Evolutionary conservation across 2,797 vertebrate genomes (phyloP).

Genomic region (Myotis myotis): DNA sequence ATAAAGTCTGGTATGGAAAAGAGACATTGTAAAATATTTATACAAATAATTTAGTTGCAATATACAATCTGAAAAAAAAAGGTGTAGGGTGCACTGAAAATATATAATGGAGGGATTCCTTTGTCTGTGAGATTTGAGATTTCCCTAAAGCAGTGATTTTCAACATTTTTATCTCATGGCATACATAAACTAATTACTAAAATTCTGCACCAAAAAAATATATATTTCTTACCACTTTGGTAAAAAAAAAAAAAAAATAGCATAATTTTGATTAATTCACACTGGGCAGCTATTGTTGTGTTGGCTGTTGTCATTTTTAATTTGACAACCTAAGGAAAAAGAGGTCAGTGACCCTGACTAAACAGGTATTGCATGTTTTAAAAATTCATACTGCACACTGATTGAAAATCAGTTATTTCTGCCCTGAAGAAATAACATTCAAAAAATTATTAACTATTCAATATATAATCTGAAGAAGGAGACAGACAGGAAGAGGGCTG

Average conservation of each 20-base stretch:
- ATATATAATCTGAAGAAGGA: background rate
- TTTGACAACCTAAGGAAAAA: background rate
- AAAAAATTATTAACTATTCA: background rate
- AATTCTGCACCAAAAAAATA: background rate
- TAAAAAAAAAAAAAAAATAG: background rate
- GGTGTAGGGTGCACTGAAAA: background rate
- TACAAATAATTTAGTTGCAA: background rate
- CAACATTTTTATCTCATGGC: background rate
- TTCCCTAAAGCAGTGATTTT: background rate
- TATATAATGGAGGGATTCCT: background rate
- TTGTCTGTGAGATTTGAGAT: background rate
- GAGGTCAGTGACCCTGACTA: background rate
- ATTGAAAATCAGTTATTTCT: background rate
- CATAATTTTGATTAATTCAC: background rate
- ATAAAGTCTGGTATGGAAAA: background rate
- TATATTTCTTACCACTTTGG: background rate
- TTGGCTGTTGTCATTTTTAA: background rate
- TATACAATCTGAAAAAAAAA: background rate
- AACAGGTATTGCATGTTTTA: background rate
- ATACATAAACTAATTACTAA: background rate
- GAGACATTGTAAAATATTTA: background rate
- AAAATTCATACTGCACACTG: background rate
- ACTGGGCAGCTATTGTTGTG: background rate
- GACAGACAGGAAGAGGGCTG: background rate
- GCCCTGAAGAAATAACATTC: background rate